These are phyloP conservation scores for Anagrus nilaparvatae DNA, from an alignment of 1,140 invertebrate species.

Conservation along the genomic window DNA sequence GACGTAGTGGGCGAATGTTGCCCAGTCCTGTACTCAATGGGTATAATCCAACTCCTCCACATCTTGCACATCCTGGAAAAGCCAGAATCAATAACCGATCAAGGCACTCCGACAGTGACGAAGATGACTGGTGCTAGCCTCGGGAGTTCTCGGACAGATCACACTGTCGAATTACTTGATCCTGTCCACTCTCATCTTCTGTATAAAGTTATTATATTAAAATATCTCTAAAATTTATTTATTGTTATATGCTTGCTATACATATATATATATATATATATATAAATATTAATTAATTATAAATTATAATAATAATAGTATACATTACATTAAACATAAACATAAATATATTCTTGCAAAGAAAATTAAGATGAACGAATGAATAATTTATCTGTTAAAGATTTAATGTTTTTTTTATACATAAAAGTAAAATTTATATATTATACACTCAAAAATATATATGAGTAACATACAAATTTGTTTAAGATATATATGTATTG, in stretches of 20 bases:
- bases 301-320: neutral
- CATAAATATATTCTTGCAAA: no score
- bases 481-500: no score
- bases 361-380: no score
- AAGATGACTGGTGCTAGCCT: conserved; percentile 83
- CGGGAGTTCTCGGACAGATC: conserved; percentile 45
- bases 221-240: neutral
- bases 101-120: conserved; percentile 72
- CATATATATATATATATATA: neutral
- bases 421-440: no score
- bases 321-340: neutral
- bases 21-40: conserved; percentile 77
- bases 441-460: no score
- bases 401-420: no score
- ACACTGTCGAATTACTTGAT: conserved; percentile 11
- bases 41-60: conserved; percentile 51
- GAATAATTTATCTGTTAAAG: no score
- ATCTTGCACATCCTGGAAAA: conserved; percentile 18
- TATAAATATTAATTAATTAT: no score
- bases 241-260: neutral
- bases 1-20: conserved; percentile 67
- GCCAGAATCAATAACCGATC: conserved; percentile 31
- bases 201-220: conserved; percentile 6
- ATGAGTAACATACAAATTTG: no score
- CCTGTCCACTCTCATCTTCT: conserved; percentile 1